A percentile compares a stretch with the other conserved stretches of the same genome.
Conservation (phyloP, 92 coral and sea anemone species). For the Actinernus sp. region DNA sequence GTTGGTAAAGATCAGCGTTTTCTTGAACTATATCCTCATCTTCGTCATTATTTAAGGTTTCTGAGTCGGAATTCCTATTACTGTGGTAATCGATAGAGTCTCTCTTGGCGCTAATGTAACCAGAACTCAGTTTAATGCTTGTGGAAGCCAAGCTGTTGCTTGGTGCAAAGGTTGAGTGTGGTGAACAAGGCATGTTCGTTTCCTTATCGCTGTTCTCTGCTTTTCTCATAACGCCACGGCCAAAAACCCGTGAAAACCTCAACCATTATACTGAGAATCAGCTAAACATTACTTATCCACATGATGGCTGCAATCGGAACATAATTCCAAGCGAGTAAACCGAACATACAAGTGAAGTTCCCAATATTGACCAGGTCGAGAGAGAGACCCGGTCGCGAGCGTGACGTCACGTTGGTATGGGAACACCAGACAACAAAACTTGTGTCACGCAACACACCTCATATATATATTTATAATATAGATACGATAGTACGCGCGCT, state of each 20-base stretch:
- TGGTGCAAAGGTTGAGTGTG: conserved; percentile 1
- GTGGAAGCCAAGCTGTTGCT: conserved; percentile 13
- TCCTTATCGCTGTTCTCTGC: background rate
- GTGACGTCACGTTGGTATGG: conserved; percentile 49
- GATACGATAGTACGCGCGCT: too few relatives aligned
- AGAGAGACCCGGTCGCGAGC: background rate
- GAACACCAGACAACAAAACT: conserved; percentile 24
- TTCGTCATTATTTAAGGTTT: conserved; percentile 16
- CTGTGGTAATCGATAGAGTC: background rate
- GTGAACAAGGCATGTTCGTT: conserved; percentile 36
- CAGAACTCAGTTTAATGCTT: background rate
- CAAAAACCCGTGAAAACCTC: background rate
- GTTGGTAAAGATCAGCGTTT: background rate
- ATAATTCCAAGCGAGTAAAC: background rate
- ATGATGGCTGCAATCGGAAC: background rate
- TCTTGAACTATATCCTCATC: conserved; percentile 11
- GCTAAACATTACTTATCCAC: background rate
- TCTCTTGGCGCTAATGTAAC: conserved; percentile 1
- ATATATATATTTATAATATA: too few relatives aligned
- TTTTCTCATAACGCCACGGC: background rate
- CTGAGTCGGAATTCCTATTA: conserved; percentile 20
- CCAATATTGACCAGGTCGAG: too few relatives aligned
- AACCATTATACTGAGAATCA: background rate
- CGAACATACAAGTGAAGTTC: too few relatives aligned
- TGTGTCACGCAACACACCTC: conserved; percentile 20